A percentile compares a stretch with the other conserved stretches of the same genome.
phyloP scores from a whole-genome alignment of 1,140 invertebrate species.

The Nixonia krombeini region DNA sequence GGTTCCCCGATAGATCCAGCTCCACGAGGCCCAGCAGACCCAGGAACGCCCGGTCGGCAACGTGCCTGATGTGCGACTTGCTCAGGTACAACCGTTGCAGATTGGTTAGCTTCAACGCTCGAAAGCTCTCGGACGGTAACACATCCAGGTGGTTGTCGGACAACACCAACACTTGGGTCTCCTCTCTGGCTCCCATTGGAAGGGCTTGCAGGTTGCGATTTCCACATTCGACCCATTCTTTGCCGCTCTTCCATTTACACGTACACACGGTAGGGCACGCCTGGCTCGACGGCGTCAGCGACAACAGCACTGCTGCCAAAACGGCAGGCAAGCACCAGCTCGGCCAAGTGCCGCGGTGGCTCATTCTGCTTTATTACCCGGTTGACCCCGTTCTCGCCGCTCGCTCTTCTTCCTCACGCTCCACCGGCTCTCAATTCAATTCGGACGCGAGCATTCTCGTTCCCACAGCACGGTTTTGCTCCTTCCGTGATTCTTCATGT shows the following conservation, averaged over 20 bases:
- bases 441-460: neutral
- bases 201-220: conserved; percentile 81
- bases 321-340: conserved; percentile 10
- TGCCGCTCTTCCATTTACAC: conserved; percentile 94
- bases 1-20: conserved; percentile 88
- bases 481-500: conserved; percentile 30
- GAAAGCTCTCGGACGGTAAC: conserved; percentile 82
- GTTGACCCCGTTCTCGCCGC: neutral
- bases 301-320: conserved; percentile 15
- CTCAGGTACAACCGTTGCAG: conserved; percentile 88
- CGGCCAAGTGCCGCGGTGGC: too few relatives aligned
- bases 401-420: neutral
- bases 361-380: conserved; percentile 3
- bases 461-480: conserved; percentile 28
- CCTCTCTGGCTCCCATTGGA: conserved; percentile 87
- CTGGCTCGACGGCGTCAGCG: neutral
- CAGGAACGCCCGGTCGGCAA: conserved; percentile 84
- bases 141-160: conserved; percentile 85
- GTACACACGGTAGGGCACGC: conserved; percentile 83
- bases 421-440: neutral
- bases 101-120: conserved; percentile 84
- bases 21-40: conserved; percentile 91
- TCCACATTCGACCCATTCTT: conserved; percentile 89
- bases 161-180: conserved; percentile 90
- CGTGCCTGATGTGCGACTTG: conserved; percentile 81